A percentile compares a stretch with the other conserved stretches of the same genome.
Evolutionary conservation across 2,113 vertebrate genomes (phyloP).

Genomic region (Phyllopteryx taeniolatus): DNA sequence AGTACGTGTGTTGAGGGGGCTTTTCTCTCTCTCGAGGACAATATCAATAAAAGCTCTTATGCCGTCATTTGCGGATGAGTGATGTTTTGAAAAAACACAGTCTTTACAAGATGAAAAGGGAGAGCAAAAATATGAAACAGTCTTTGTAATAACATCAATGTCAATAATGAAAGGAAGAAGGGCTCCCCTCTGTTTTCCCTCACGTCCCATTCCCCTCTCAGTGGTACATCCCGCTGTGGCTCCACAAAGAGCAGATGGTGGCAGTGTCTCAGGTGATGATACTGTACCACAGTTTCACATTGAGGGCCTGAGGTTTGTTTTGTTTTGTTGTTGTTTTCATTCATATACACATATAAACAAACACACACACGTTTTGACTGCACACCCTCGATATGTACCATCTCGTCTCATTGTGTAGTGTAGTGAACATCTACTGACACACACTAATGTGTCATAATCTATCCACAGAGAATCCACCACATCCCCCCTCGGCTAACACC

Average conservation of each 20-base stretch:
- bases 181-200: background rate
- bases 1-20: background rate
- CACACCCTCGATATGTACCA: too few relatives aligned
- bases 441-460: slow-evolving; percentile 37
- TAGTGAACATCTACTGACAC: background rate
- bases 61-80: background rate
- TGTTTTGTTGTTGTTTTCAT: slow-evolving; percentile 6
- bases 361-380: background rate
- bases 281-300: slow-evolving; percentile 23
- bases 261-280: slow-evolving; percentile 20
- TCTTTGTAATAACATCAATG: background rate
- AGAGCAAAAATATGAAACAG: background rate
- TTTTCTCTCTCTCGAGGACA: background rate
- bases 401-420: background rate
- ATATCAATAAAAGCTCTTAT: background rate
- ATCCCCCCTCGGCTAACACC: slow-evolving; percentile 29
- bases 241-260: slow-evolving; percentile 46
- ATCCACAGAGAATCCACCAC: slow-evolving; percentile 15
- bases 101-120: background rate
- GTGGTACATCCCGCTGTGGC: slow-evolving; percentile 22
- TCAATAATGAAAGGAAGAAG: background rate
- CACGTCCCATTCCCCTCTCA: slow-evolving; percentile 9
- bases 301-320: slow-evolving; percentile 13
- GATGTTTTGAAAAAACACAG: background rate
- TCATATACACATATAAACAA: background rate